A percentile compares a stretch with the other conserved stretches of the same genome.
phyloP scores from a whole-genome alignment of 2,797 vertebrate genomes.

The Sebastolobus alascanus region DNA sequence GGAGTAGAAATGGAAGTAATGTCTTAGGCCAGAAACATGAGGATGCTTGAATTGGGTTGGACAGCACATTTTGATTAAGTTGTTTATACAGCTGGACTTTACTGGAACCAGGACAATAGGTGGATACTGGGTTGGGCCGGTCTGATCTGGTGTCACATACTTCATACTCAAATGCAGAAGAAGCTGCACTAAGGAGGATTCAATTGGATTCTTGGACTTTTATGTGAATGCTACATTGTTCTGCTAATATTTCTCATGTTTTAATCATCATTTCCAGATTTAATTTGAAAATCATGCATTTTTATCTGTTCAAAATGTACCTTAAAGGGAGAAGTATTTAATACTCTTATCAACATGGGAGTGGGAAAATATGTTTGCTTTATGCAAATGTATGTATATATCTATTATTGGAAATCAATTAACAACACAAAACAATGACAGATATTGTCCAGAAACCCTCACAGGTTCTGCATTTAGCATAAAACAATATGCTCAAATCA shows the following conservation, averaged over 20 bases:
- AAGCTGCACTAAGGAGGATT: slow-evolving; percentile 13
- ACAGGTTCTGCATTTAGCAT: too few relatives aligned
- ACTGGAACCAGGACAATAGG: slow-evolving; percentile 37
- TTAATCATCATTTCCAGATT: neutral
- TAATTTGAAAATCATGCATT: slow-evolving; percentile 6
- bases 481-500: too few relatives aligned
- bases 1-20: slow-evolving; percentile 9
- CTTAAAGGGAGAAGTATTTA: neutral
- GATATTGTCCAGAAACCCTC: too few relatives aligned
- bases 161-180: slow-evolving; percentile 9
- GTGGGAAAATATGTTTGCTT: too few relatives aligned
- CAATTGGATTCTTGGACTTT: neutral
- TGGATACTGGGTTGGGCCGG: slow-evolving; percentile 42
- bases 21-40: slow-evolving; percentile 26
- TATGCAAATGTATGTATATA: too few relatives aligned
- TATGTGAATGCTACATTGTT: neutral
- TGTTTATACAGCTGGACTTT: slow-evolving; percentile 61
- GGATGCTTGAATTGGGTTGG: slow-evolving; percentile 39
- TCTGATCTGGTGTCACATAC: slow-evolving; percentile 36
- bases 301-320: too few relatives aligned
- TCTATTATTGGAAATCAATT: too few relatives aligned
- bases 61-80: slow-evolving; percentile 29
- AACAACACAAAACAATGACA: too few relatives aligned
- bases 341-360: neutral
- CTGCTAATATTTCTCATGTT: neutral